Evolutionary conservation across 2,888 invertebrate species (phyloP).

Genomic region (Dryobotodes eremita): DNA sequence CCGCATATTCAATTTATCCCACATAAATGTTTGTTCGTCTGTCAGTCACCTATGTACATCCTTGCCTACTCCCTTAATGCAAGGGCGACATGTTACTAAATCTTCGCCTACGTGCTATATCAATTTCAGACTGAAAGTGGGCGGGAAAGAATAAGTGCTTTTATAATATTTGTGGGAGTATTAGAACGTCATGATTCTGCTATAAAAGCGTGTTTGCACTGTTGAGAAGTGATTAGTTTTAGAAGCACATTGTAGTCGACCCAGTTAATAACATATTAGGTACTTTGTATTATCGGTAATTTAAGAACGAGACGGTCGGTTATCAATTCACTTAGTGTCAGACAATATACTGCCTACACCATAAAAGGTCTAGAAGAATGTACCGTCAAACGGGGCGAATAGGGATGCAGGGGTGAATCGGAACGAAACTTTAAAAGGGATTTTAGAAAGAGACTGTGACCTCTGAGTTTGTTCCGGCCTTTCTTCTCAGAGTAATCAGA

Average conservation of each 20-base stretch:
- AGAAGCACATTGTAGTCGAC: not conserved
- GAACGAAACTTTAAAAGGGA: too few species aligned
- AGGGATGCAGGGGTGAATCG: too few species aligned
- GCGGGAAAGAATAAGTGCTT: slow-evolving; percentile 7
- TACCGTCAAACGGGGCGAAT: too few species aligned
- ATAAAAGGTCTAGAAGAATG: not conserved
- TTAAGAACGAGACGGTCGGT: not conserved
- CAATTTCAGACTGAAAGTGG: slow-evolving; percentile 29
- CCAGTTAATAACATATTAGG: not conserved
- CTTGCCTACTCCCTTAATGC: slow-evolving; percentile 23
- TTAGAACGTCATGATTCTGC: not conserved
- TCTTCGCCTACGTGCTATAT: slow-evolving; percentile 32
- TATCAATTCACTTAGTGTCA: not conserved
- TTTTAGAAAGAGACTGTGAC: too few species aligned
- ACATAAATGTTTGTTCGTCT: not conserved
- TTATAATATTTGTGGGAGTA: slow-evolving; percentile 2
- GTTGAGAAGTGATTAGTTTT: not conserved
- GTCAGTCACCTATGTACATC: not conserved
- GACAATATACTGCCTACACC: not conserved
- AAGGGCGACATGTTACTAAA: slow-evolving; percentile 20
- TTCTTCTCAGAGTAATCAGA: too few species aligned
- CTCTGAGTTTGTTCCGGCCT: too few species aligned
- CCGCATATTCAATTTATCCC: not conserved
- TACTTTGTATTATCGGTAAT: not conserved
- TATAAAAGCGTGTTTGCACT: not conserved